A percentile compares a stretch with the other conserved stretches of the same genome.
These are phyloP conservation scores for Tanypteryx hageni DNA, from an alignment of 2,888 invertebrate species.

Conservation along the genomic window DNA sequence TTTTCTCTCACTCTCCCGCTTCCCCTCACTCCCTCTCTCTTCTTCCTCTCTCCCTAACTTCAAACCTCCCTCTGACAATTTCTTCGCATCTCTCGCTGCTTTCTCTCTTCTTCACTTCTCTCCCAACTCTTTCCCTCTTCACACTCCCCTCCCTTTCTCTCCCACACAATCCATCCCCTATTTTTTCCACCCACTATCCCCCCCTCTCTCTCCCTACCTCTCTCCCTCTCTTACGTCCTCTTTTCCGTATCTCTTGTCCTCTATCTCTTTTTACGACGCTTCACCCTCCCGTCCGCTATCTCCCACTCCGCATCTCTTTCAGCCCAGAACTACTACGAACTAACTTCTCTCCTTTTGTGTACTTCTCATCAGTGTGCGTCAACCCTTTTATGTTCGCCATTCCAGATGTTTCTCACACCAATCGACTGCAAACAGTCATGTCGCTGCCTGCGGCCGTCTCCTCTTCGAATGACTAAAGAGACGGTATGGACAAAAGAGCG, in stretches of 20 bases:
- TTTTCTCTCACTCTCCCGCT: not conserved
- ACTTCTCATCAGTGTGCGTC: conserved; percentile 59
- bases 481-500: conserved; percentile 52
- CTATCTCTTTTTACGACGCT: conserved; percentile 45
- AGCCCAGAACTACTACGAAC: conserved; percentile 34
- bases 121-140: not conserved
- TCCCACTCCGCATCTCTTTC: conserved; percentile 28
- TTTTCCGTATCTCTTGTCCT: conserved; percentile 1
- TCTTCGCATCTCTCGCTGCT: not conserved
- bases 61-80: not conserved
- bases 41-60: not conserved
- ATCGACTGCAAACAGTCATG: conserved; percentile 64
- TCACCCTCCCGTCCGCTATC: not conserved
- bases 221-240: not conserved
- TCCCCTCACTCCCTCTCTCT: not conserved
- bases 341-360: conserved; percentile 61
- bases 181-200: conserved; percentile 20
- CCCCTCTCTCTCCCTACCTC: not conserved
- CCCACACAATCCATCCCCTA: not conserved
- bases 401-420: conserved; percentile 64
- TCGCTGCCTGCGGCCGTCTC: conserved; percentile 61
- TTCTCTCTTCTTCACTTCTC: not conserved
- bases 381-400: conserved; percentile 63
- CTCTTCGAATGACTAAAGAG: conserved; percentile 61
- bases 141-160: not conserved